Conservation (phyloP, 2,113 vertebrate species). For the Bambusicola thoracicus region DNA sequence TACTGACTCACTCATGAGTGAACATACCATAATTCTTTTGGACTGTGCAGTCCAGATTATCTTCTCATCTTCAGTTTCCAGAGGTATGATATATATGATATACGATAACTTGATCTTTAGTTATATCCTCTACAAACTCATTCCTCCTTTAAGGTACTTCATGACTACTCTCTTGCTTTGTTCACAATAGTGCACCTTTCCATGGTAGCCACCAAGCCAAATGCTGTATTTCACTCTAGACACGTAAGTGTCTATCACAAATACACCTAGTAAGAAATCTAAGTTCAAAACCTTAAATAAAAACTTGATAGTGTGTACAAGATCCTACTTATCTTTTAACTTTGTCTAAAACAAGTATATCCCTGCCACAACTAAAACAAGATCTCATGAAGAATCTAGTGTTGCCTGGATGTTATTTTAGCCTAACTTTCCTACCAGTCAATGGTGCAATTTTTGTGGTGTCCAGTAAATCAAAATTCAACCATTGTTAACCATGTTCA, state of each 20-base stretch:
- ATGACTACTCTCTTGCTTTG: neutral
- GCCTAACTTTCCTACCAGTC: neutral
- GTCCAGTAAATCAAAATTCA: neutral
- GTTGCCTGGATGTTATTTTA: neutral
- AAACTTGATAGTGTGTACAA: neutral
- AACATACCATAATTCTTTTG: neutral
- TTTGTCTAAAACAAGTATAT: neutral
- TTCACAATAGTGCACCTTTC: accelerated
- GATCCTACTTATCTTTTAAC: neutral
- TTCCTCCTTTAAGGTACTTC: neutral
- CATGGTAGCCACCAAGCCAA: neutral
- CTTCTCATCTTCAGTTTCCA: neutral
- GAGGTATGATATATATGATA: accelerated
- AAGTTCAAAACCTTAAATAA: neutral
- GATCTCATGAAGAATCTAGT: neutral
- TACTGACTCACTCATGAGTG: neutral
- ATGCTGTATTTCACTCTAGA: neutral
- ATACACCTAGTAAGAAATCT: neutral
- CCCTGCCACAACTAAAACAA: neutral
- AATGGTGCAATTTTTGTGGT: neutral
- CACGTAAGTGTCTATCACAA: accelerated
- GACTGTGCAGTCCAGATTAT: neutral
- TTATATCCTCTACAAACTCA: neutral
- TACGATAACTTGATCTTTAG: neutral
- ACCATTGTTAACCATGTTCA: neutral